Base-by-base conservation (phyloP, 2,888 invertebrate species). In the Euphydryas editha region DNA sequence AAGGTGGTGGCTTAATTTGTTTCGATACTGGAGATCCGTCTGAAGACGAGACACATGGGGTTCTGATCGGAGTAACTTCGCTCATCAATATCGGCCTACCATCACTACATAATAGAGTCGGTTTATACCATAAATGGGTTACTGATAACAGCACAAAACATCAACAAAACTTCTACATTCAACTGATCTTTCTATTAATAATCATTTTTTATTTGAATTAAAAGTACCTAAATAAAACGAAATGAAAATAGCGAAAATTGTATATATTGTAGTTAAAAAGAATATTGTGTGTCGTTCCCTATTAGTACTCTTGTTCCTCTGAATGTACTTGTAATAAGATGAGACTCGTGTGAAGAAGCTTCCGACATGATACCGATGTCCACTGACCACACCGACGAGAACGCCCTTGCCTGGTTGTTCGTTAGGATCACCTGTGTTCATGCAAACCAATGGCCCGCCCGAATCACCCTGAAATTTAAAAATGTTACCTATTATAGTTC, bases 391-490 rank as follows among this genome's bases (percentile, higher is more conserved):
- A 0, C 82, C 88, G 0, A 86, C 84, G 6, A 87, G 62, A 0
- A 87, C 59, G 0, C 86, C 85, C 13, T 69, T 70, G 0, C 47
- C 63, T 0, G 4, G 36, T 49, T 81, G 78, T 55, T 85, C 85
- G 0, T 75, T 73, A 0, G 82, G 79, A 44, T 86, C 84, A 0
- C 75, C 72, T 1, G 85, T 83, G 0, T 68, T 49, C 7, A 39
- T 5, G 65, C 88, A 88, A 0, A 88, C 83, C 8, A 89, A 70
- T 1, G 87, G 87, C 0, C 88, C 88, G 2, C 90, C 90, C 0
- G 89, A 88, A 70, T 89, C 88, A 24, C 87, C 88, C 88, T 88
- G 70, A 1, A 74, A 78, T 10, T 17, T 21, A 42, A 1, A 20
- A 18, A 11, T 8, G 2, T 20, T n/a, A n/a, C n/a, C n/a, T n/a